These are phyloP conservation scores for Shargacucullia verbasci DNA, from an alignment of 2,888 invertebrate species.

Conservation along the genomic window DNA sequence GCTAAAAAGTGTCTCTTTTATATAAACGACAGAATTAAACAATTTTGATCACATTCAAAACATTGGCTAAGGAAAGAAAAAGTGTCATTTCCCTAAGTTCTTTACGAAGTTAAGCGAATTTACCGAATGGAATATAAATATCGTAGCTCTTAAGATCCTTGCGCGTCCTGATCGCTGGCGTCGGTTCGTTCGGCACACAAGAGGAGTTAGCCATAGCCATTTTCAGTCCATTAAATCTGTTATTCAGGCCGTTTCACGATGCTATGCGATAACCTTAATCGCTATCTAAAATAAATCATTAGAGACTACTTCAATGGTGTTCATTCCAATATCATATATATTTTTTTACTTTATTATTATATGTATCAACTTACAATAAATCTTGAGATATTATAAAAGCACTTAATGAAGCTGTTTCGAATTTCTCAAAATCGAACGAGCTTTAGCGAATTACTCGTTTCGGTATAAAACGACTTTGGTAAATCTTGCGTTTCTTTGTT, in stretches of 20 bases:
- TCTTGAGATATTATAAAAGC: neutral
- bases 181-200: conserved; percentile 1
- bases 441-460: neutral
- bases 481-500: conserved; percentile 5
- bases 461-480: neutral
- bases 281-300: too few species aligned
- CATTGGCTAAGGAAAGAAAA: neutral
- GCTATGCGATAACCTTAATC: too few species aligned
- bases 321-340: too few species aligned
- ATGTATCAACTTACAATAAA: neutral
- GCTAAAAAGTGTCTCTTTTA: too few species aligned
- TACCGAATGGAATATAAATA: conserved; percentile 1
- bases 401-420: too few species aligned
- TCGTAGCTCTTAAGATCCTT: neutral
- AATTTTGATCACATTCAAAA: too few species aligned
- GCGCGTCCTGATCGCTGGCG: too few species aligned
- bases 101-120: conserved; percentile 10
- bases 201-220: neutral
- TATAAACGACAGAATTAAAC: too few species aligned
- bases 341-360: too few species aligned
- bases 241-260: neutral
- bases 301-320: too few species aligned
- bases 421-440: neutral
- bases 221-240: conserved; percentile 1
- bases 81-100: conserved; percentile 7